Evolutionary conservation across 2,888 invertebrate genomes (phyloP).

Genomic region (Cheilosia vulpina): DNA sequence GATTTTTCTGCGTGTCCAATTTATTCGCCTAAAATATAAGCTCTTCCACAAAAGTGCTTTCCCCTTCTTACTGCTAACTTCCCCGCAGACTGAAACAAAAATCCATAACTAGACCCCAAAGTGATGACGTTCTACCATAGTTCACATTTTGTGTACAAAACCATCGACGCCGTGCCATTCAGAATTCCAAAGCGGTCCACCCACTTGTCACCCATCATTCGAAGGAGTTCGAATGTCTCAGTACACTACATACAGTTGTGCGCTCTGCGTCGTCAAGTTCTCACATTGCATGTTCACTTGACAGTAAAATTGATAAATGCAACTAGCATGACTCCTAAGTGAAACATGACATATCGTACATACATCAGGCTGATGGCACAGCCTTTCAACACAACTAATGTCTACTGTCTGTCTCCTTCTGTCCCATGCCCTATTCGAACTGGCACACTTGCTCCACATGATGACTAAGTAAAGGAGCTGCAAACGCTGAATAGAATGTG

Average conservation of each 20-base stretch:
- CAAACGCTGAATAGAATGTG: too few relatives aligned
- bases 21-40: too few relatives aligned
- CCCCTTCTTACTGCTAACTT: too few relatives aligned
- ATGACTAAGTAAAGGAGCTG: neutral
- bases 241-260: conserved; percentile 5
- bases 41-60: too few relatives aligned
- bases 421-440: neutral
- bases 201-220: neutral
- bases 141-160: neutral
- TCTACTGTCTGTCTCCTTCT: conserved; percentile 8
- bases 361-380: conserved; percentile 18
- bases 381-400: conserved; percentile 35
- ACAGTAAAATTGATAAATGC: conserved; percentile 73
- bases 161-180: neutral
- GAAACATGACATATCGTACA: conserved; percentile 62
- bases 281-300: conserved; percentile 52
- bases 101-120: too few relatives aligned
- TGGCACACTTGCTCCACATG: neutral
- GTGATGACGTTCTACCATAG: too few relatives aligned
- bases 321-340: conserved; percentile 66
- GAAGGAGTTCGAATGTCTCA: conserved; percentile 40
- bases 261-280: conserved; percentile 32
- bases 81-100: too few relatives aligned
- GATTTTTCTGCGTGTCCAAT: too few relatives aligned
- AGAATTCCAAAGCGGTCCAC: neutral